Evolutionary conservation across 2,113 vertebrate genomes (phyloP), one percentile per base, ranked within the genome.

Genomic region (Motacilla tschutschensis): DNA sequence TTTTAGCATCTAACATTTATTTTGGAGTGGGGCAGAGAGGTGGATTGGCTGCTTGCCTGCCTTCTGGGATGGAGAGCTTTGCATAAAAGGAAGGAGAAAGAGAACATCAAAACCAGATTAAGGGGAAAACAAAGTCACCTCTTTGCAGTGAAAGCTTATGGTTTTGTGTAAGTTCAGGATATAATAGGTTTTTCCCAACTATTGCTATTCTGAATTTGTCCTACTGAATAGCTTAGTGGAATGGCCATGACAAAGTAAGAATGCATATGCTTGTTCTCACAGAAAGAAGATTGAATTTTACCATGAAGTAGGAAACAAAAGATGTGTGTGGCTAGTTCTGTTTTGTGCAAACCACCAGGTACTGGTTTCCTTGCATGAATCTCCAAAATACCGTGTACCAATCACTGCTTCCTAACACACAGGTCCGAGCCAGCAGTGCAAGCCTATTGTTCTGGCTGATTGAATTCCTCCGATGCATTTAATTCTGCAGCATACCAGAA

Each of bases 91-190:
- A 89, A 84, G n/a, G 53, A 90, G 69, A 90, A 90, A 85, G 79
- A 88, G 84, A 91, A 93, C 93, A 93, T 94, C 87, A 93, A 87
- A 95, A 93, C 35, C 92, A 91, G 62, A 91, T n/a, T 89, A 76
- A 91, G 41, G 21, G 62, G 38, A 40, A 80, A 85, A 89, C 73
- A 93, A 91, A 88, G 76, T 87, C 87, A 90, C 87, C 79, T 78
- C 80, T 91, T 75, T 60, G 50, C 35, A 53, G 53, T 53, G 41
- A 63, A 63, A 88, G 41, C 29, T 70, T 73, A 80, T 3, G 2
- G 31, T 31, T 89, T 74, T 85, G 36, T 85, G 35, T 22, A 77
- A 66, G 33, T 70, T 88, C 3, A 0, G 53, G 44, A 17, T 71
- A 40, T 33, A 93, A 88, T 44, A 46, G 57, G 29, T 87, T 50